These are phyloP conservation scores for Drosophila persimilis DNA, from an alignment of 1,140 invertebrate genomes.

Conservation along the genomic window DNA sequence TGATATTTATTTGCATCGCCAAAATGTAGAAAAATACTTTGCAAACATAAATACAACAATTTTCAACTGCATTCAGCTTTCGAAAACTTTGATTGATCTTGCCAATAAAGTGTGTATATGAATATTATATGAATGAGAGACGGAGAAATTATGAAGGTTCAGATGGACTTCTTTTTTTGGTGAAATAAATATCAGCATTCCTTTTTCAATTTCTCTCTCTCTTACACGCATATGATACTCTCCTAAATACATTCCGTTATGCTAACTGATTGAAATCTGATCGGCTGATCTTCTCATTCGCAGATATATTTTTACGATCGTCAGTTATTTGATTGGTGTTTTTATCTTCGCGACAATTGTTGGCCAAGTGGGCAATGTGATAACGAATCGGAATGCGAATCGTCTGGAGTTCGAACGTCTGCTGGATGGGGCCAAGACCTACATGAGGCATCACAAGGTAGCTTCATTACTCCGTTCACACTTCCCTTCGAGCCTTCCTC, in stretches of 20 bases:
- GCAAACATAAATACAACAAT: neutral
- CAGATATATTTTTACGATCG: constrained; percentile 98
- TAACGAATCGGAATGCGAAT: constrained; percentile 98
- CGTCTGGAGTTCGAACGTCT: constrained; percentile 96
- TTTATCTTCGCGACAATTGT: constrained; percentile 99
- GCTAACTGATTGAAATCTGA: constrained; percentile 25
- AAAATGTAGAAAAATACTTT: constrained; percentile 3
- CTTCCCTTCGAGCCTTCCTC: neutral
- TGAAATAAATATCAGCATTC: no score
- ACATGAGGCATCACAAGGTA: constrained; percentile 97
- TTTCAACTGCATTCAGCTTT: constrained; percentile 73
- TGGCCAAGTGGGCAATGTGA: constrained; percentile 98
- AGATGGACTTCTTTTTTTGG: no score
- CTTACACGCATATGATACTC: neutral
- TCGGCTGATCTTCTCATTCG: neutral
- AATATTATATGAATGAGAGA: no score
- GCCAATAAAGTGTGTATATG: constrained; percentile 10
- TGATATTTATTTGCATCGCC: constrained; percentile 58
- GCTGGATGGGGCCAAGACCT: constrained; percentile 97
- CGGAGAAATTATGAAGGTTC: neutral
- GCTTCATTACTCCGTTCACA: constrained; percentile 5
- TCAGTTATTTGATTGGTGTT: constrained; percentile 97
- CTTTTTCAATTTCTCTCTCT: neutral
- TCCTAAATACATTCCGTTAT: neutral
- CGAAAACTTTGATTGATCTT: constrained; percentile 85